Conservation (phyloP, 92 coral and sea anemone species). For the Epizoanthus fatuus region DNA sequence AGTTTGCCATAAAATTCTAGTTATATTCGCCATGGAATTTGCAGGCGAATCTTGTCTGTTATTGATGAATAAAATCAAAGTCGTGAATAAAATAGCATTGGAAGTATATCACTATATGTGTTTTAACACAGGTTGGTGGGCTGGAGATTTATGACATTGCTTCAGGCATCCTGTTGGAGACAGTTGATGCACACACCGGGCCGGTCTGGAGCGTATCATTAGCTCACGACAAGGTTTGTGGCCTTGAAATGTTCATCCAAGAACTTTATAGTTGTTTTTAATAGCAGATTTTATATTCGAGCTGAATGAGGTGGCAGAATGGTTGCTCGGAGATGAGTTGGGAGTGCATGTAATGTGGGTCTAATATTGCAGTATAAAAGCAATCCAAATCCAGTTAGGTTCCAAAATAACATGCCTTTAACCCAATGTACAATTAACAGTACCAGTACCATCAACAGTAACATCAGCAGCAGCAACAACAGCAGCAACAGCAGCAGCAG, state of each 20-base stretch:
- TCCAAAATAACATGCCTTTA: too few species aligned
- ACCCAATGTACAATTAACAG: too few species aligned
- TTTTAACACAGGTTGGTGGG: conserved; percentile 83
- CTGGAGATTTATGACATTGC: conserved; percentile 92
- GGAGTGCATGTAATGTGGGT: too few species aligned
- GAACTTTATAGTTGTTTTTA: neutral
- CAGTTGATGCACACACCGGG: conserved; percentile 96
- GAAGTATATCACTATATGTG: neutral
- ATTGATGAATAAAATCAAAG: too few species aligned
- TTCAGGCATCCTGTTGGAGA: conserved; percentile 90
- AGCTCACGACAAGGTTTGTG: conserved; percentile 91
- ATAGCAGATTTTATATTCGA: neutral
- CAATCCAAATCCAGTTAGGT: too few species aligned
- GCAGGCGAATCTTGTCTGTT: too few species aligned
- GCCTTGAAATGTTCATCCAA: neutral
- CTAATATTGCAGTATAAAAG: too few species aligned
- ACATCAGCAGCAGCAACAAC: too few species aligned
- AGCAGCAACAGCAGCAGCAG: too few species aligned
- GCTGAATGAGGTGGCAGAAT: neutral
- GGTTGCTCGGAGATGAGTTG: neutral
- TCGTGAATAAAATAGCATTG: neutral
- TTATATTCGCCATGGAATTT: too few species aligned
- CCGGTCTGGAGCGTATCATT: conserved; percentile 95
- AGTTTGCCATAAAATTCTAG: too few species aligned
- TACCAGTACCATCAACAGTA: too few species aligned